These are phyloP conservation scores for Chamaetylas fuelleborni DNA, from an alignment of 2,113 vertebrate genomes.

Conservation along the genomic window DNA sequence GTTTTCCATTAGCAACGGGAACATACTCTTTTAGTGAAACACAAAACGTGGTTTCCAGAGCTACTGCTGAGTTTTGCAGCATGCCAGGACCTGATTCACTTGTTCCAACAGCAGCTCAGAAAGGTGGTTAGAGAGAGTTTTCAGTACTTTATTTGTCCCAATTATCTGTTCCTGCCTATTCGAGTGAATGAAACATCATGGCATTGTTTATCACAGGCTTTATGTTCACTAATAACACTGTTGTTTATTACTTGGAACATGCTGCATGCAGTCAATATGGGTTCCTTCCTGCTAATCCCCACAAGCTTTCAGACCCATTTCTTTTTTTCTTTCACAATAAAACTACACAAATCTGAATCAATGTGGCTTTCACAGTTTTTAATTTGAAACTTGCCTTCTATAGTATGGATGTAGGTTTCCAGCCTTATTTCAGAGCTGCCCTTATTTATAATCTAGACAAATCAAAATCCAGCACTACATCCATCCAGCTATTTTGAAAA, in stretches of 20 bases:
- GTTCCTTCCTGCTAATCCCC: constrained; percentile 42
- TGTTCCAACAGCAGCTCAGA: constrained; percentile 44
- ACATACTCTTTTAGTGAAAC: constrained; percentile 51
- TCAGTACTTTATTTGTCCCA: constrained; percentile 70
- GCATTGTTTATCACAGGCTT: constrained; percentile 63
- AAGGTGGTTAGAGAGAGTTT: constrained; percentile 70
- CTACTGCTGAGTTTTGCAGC: constrained; percentile 43
- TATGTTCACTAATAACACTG: constrained; percentile 68
- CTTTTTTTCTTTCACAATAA: background rate
- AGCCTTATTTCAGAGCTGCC: background rate
- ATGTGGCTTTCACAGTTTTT: background rate
- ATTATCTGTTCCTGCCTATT: constrained; percentile 70
- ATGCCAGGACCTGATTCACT: constrained; percentile 9
- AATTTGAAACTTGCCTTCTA: background rate
- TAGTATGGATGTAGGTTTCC: background rate
- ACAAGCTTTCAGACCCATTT: constrained; percentile 7
- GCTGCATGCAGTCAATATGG: background rate
- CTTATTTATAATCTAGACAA: background rate
- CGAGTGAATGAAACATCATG: constrained; percentile 66
- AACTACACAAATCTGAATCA: background rate
- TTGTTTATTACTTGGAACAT: constrained; percentile 69
- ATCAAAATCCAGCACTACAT: background rate
- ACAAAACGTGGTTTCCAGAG: constrained; percentile 66
- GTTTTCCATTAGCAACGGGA: constrained; percentile 63
- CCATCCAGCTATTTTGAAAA: background rate